Evolutionary conservation across 2,888 invertebrate genomes (phyloP).

Genomic region (Ischnus inquisitorius): DNA sequence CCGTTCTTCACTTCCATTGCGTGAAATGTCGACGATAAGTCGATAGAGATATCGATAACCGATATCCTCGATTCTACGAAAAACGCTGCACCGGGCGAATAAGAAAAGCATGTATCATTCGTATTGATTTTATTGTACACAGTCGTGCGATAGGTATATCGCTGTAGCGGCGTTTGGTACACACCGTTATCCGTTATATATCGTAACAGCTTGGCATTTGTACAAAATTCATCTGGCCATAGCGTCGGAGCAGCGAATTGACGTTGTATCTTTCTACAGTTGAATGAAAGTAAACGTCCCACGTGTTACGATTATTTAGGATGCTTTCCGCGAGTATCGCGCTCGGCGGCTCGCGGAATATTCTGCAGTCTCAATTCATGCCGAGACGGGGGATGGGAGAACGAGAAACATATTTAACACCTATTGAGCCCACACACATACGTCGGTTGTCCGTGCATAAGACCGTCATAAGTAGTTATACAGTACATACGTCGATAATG

Average conservation of each 20-base stretch:
- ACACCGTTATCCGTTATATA: conserved; percentile 34
- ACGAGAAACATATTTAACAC: conserved; percentile 47
- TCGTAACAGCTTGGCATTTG: conserved; percentile 73
- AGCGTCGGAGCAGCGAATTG: conserved; percentile 65
- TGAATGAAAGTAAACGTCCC: conserved; percentile 27
- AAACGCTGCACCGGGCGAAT: neutral
- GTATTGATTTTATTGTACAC: conserved; percentile 75
- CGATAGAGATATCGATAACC: neutral
- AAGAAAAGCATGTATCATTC: conserved; percentile 48
- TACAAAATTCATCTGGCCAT: conserved; percentile 78
- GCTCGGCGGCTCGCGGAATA: conserved; percentile 2
- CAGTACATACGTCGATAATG: conserved; percentile 70
- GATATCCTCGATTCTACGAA: neutral
- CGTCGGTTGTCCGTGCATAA: conserved; percentile 71
- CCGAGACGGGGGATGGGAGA: conserved; percentile 28
- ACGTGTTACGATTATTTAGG: conserved; percentile 47
- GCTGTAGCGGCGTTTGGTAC: conserved; percentile 69
- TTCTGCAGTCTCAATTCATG: conserved; percentile 27
- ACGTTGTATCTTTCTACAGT: conserved; percentile 33
- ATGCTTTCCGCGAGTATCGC: conserved; percentile 15
- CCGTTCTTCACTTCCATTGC: too few species aligned
- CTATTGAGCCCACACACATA: conserved; percentile 65
- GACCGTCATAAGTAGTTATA: conserved; percentile 73
- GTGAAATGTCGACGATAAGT: too few species aligned
- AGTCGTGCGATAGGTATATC: conserved; percentile 76